These are phyloP conservation scores for Corapipo altera DNA, from an alignment of 2,113 vertebrate genomes.

Conservation along the genomic window DNA sequence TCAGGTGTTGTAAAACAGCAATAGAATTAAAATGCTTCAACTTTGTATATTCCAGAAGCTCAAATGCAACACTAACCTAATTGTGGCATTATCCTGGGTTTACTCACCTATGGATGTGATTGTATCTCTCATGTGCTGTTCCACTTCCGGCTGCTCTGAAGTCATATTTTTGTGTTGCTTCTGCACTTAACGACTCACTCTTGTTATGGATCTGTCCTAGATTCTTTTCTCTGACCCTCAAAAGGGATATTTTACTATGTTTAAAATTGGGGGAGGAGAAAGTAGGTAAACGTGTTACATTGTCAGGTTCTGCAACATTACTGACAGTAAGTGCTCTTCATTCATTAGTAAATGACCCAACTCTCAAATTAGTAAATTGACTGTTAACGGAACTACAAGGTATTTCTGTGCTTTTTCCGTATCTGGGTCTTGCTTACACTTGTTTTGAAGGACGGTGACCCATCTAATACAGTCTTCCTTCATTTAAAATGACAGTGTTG, in stretches of 20 bases:
- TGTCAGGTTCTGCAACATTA: slow-evolving; percentile 15
- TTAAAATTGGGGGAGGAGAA: slow-evolving; percentile 23
- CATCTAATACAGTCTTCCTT: neutral
- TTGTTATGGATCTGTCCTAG: neutral
- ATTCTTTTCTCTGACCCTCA: slow-evolving; percentile 35
- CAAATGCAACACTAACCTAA: neutral
- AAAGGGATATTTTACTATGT: neutral
- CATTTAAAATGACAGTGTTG: neutral
- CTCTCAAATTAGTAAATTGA: neutral
- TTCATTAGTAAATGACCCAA: neutral
- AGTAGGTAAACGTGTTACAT: neutral
- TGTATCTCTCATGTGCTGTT: neutral
- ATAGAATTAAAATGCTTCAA: neutral
- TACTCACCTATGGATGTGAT: neutral
- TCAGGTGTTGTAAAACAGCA: neutral
- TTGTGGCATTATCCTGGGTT: neutral
- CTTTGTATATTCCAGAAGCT: neutral
- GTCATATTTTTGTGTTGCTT: neutral
- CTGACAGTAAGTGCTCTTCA: neutral
- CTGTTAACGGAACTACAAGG: neutral
- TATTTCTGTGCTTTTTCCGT: neutral
- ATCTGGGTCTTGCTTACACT: neutral
- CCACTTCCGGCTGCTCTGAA: slow-evolving; percentile 19
- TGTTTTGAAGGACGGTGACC: neutral
- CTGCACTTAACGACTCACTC: neutral